These are phyloP conservation scores for Bovichtus variegatus DNA, from an alignment of 2,797 vertebrate species.

Conservation along the genomic window DNA sequence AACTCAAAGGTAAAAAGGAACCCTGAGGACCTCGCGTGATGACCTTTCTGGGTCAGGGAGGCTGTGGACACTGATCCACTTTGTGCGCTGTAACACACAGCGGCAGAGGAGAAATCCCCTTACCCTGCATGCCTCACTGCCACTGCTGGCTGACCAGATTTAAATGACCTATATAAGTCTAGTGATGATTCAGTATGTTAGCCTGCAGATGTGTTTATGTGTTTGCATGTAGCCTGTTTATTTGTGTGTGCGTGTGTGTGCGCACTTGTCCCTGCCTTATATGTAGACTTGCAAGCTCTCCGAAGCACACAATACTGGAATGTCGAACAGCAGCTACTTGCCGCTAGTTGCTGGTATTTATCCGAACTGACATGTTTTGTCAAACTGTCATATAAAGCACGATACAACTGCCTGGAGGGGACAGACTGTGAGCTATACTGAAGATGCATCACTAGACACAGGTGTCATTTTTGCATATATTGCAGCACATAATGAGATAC, in stretches of 20 bases:
- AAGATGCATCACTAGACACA: not conserved
- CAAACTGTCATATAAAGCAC: not conserved
- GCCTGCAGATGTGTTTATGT: constrained; percentile 37
- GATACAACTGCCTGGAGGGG: constrained; percentile 1
- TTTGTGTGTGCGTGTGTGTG: not conserved
- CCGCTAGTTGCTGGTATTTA: constrained; percentile 8
- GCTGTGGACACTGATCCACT: constrained; percentile 47
- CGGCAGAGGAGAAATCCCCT: constrained; percentile 60
- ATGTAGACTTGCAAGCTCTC: not conserved
- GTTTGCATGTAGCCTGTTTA: constrained; percentile 9
- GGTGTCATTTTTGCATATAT: not conserved
- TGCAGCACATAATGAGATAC: not conserved
- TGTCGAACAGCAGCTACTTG: constrained; percentile 11
- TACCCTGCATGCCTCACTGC: constrained; percentile 42
- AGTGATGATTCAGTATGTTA: constrained; percentile 62
- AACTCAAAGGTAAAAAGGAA: no score
- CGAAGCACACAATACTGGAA: not conserved
- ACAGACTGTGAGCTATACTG: not conserved
- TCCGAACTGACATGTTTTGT: constrained; percentile 15
- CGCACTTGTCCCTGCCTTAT: not conserved
- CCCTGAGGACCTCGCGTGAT: constrained; percentile 54
- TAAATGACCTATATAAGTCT: constrained; percentile 73
- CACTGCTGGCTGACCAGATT: constrained; percentile 34
- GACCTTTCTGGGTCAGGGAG: constrained; percentile 40
- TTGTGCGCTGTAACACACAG: constrained; percentile 12